Base-by-base conservation (phyloP, 2,797 vertebrate genomes). In the Notolabrus celidotus region DNA sequence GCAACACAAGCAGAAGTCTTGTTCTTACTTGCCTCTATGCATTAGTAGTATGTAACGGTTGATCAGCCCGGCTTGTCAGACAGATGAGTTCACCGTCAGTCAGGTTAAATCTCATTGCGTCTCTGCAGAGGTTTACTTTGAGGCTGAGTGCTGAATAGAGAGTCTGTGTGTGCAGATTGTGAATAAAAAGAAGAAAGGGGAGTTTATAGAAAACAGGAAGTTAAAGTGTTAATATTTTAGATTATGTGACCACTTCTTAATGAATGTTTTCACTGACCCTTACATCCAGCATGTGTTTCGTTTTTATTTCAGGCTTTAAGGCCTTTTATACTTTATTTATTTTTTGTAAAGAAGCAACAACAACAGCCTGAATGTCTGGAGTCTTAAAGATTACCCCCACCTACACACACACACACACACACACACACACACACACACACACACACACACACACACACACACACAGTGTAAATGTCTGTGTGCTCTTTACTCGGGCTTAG, bases 311-410 rank as follows among this genome's bases (percentile, higher is more conserved):
- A 41, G 38, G 38, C 38, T 41, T 41, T 41, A 15, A 16, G 15
- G 7, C n/a, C 6, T 17, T 41, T 38, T 38, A 38, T 14, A 38
- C 36, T 10, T 15, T 31, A 4, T 36, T 36, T 36, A 12, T 11
- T 36, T 36, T 36, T 36, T 36, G 1, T 14, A 7, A 16, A 41
- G 38, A 17, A 16, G 38, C 14, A 41, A 41, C 38, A 41, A 41
- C 31, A 41, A 41, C 16, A 41, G 38, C 38, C 38, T 41, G 38
- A 41, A 41, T 17, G 34, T 36, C 34, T 36, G 38, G 38, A 41
- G 38, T 41, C 38, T 41, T 41, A 41, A 41, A 41, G 38, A 41
- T 41, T 41, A 41, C 38, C 38, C 53, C 51, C 25, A 34, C 51
- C 38, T 19, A 45, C 20, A 20, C 43, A 45, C 42, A 62, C 49